Percentiles rank a stretch among this genome's conserved stretches.
These are phyloP conservation scores for Lycocorax pyrrhopterus DNA, from an alignment of 2,113 vertebrate species.

Conservation along the genomic window DNA sequence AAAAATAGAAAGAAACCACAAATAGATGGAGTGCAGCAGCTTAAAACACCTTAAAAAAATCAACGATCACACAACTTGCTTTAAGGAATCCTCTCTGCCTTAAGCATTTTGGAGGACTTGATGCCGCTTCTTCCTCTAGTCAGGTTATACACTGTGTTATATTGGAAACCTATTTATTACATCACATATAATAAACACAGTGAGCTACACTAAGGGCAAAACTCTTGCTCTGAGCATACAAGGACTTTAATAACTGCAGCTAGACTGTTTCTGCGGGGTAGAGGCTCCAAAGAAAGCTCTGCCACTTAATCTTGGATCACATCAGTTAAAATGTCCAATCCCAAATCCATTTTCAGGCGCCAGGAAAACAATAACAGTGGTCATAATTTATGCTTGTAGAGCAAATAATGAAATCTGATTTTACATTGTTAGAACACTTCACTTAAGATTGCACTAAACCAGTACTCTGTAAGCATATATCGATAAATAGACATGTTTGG, in stretches of 20 bases:
- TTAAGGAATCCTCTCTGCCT: neutral
- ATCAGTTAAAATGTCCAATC: conserved; percentile 54
- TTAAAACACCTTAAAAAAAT: neutral
- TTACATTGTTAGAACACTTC: conserved; percentile 26
- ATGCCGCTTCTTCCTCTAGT: neutral
- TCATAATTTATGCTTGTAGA: conserved; percentile 34
- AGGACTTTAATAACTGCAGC: conserved; percentile 12
- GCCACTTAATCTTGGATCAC: conserved; percentile 44
- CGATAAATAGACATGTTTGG: conserved; percentile 37
- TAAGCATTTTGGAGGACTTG: neutral
- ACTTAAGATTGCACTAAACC: neutral
- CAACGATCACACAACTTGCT: neutral
- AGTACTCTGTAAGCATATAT: neutral
- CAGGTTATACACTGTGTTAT: neutral
- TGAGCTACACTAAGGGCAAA: neutral
- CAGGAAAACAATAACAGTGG: conserved; percentile 38
- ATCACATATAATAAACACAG: neutral
- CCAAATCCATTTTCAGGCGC: conserved; percentile 40
- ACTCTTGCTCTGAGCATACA: neutral
- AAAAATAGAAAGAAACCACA: neutral
- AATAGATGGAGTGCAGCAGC: neutral
- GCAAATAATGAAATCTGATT: conserved; percentile 20
- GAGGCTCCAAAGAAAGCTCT: conserved; percentile 34
- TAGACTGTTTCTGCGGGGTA: conserved; percentile 17
- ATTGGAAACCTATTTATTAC: neutral